Evolutionary conservation across 2,113 vertebrate species (phyloP).

Genomic region (Mystacornis crossleyi): DNA sequence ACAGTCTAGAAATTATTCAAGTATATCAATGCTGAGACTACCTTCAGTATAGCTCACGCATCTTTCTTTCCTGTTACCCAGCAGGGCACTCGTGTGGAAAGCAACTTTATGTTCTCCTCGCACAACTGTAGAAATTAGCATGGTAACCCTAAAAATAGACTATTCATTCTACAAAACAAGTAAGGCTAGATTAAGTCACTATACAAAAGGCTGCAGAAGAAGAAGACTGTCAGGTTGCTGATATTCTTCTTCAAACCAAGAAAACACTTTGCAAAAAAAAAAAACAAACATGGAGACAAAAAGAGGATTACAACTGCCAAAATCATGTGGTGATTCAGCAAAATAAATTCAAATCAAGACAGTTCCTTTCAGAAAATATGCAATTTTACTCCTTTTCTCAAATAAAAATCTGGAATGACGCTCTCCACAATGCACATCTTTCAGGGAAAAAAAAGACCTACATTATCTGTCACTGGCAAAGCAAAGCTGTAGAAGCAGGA

Average conservation of each 20-base stretch:
- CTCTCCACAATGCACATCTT: not conserved
- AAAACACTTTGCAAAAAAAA: not conserved
- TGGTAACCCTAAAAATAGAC: not conserved
- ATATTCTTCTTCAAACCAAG: not conserved
- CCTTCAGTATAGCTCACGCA: not conserved
- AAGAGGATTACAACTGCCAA: not conserved
- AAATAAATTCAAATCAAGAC: not conserved
- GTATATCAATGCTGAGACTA: not conserved
- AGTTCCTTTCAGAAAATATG: not conserved
- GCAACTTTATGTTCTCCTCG: not conserved
- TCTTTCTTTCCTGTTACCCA: not conserved
- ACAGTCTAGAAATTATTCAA: not conserved
- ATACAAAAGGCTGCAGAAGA: not conserved
- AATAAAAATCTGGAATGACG: fast-evolving
- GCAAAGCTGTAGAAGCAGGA: not conserved
- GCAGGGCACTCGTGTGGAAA: not conserved
- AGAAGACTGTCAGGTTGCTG: not conserved
- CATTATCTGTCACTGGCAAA: not conserved
- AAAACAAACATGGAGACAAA: not conserved
- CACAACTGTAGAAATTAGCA: not conserved
- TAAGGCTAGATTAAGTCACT: not conserved
- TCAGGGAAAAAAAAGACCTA: not conserved
- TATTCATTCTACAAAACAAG: not conserved
- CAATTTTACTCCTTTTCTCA: not conserved
- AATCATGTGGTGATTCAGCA: not conserved